Evolutionary conservation across 2,888 invertebrate species (phyloP), one percentile per base, ranked within the genome.

Genomic region (Drosophila setosimentum): DNA sequence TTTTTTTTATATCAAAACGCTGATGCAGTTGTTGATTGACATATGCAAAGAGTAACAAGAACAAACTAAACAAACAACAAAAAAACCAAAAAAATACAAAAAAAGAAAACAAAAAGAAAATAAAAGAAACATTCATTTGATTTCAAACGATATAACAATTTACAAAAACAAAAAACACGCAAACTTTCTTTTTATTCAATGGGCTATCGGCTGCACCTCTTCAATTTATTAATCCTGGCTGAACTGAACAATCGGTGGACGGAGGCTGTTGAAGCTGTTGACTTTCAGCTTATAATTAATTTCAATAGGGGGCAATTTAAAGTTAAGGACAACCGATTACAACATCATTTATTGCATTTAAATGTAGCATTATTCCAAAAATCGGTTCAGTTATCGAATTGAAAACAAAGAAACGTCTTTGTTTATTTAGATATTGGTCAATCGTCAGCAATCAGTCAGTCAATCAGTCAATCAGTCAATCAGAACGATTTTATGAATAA

Each of bases 71-170:
- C 18, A 55, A 42, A 33, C 40, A 59, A 11, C 1, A 16, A 48
- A 40, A 50, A 54, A 48, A 48, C n/a, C n/a, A 27, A 65, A 35
- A 18, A 16, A 16, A 35, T 18, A 35, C 7, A 63, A 45, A 49
- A 37, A 27, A 45, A 37, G n/a, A 11, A 32, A 32, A 3, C 11
- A 33, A 8, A 40, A 71, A 51, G 60, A 71, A 55, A 81, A 84
- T 65, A 78, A 84, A 84, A 50, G 37, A 70, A 88, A 83, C 79
- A 83, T 81, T 78, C 16, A 87, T 53, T 88, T 81, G 75, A 78
- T 89, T 80, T 76, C 69, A 68, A 74, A 73, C 70, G 73, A 81
- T 66, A 71, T 73, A 76, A 82, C 61, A 82, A 82, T 76, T 73
- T 57, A 73, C 49, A 74, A 61, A 60, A 69, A 55, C 37, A 68